Conservation (phyloP, 2,797 vertebrate species). For the Intellagama lesueurii region DNA sequence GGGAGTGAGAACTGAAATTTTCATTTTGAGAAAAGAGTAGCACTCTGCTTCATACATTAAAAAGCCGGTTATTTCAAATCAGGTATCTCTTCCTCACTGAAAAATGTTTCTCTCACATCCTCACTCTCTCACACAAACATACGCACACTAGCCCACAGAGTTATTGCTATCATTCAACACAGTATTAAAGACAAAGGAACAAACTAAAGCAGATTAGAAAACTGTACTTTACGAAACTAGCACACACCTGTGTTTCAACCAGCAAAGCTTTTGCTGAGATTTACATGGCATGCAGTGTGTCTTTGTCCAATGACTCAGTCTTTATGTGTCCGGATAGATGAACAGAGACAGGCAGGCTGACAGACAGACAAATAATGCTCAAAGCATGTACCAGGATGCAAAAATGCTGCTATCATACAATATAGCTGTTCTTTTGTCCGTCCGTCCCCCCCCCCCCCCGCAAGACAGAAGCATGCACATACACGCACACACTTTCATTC, state of each 20-base stretch:
- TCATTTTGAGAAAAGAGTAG: conserved; percentile 58
- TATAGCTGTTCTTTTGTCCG: conserved; percentile 56
- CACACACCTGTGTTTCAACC: conserved; percentile 55
- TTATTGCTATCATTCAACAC: conserved; percentile 58
- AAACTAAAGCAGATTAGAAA: conserved; percentile 61
- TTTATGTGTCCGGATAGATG: conserved; percentile 32
- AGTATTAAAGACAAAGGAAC: conserved; percentile 76
- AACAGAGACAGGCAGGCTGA: background rate
- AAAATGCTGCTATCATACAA: conserved; percentile 33
- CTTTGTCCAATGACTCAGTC: background rate
- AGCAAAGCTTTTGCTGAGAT: conserved; percentile 64
- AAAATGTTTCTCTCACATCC: conserved; percentile 62
- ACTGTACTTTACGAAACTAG: conserved; percentile 63
- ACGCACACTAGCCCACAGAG: conserved; percentile 32
- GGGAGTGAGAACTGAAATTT: conserved; percentile 39
- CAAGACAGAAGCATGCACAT: background rate
- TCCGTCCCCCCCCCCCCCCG: background rate
- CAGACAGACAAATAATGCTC: conserved; percentile 15
- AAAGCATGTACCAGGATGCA: conserved; percentile 37
- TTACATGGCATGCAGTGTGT: conserved; percentile 48
- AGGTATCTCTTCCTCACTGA: conserved; percentile 56
- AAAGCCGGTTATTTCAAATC: conserved; percentile 56
- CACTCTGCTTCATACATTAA: conserved; percentile 55
- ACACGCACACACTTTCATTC: background rate
- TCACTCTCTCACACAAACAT: background rate